Percentiles rank a stretch among this genome's conserved stretches.
Conservation (phyloP, 1,140 invertebrate genomes). For the Temnothorax longispinosus region DNA sequence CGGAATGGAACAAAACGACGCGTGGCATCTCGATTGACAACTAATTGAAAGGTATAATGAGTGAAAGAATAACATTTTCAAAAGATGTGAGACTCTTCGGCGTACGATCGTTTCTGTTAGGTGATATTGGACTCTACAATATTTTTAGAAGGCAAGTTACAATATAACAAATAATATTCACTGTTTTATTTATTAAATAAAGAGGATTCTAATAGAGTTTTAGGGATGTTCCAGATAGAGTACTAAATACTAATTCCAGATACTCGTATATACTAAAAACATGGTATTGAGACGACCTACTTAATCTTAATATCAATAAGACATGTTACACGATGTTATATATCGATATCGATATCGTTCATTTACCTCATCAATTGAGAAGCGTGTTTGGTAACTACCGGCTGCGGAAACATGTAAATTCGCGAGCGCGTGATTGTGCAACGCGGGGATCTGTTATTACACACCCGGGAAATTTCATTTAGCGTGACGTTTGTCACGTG, state of each 20-base stretch:
- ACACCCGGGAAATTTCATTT: constrained; percentile 62
- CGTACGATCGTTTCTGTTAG: background rate
- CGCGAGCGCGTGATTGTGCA: constrained; percentile 13
- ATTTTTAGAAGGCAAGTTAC: too few relatives aligned
- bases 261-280: background rate
- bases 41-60: constrained; percentile 3
- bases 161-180: background rate
- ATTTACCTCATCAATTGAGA: constrained; percentile 42
- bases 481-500: constrained; percentile 55
- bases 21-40: constrained; percentile 23
- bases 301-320: constrained; percentile 39
- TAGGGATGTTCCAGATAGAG: background rate
- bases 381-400: constrained; percentile 18
- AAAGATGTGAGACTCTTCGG: background rate
- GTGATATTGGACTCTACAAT: background rate
- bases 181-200: background rate
- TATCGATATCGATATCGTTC: background rate
- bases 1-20: constrained; percentile 12
- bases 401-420: constrained; percentile 37
- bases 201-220: background rate
- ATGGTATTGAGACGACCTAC: background rate
- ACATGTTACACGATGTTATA: background rate
- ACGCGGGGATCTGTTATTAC: constrained; percentile 48
- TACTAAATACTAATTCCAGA: background rate
- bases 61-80: background rate